Conservation (phyloP, 2,797 vertebrate species). For the Neostethus bicornis region DNA sequence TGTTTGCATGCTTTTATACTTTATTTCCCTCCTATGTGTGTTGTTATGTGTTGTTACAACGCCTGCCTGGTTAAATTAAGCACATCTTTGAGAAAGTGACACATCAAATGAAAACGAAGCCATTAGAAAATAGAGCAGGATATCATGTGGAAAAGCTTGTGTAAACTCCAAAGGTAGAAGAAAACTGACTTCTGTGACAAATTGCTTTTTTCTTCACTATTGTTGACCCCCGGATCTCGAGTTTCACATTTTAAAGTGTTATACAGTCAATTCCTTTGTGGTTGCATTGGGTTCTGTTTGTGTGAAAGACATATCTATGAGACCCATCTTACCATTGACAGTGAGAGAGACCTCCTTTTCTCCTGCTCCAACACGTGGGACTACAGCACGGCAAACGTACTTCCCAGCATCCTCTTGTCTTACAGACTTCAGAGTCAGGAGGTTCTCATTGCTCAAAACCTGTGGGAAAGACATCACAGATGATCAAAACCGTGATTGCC, state of each 20-base stretch:
- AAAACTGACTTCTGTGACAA: constrained; percentile 45
- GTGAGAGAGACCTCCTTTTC: constrained; percentile 96
- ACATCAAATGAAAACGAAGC: not conserved
- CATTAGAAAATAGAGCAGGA: not conserved
- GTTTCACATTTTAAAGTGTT: constrained; percentile 30
- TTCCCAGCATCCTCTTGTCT: constrained; percentile 97
- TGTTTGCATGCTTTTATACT: constrained; percentile 5
- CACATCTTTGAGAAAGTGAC: constrained; percentile 3
- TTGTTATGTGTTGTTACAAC: constrained; percentile 10
- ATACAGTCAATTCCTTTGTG: constrained; percentile 28
- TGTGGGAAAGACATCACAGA: constrained; percentile 65
- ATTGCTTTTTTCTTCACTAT: constrained; percentile 44
- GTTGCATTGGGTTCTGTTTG: constrained; percentile 19
- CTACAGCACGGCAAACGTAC: constrained; percentile 95
- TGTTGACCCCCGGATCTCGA: constrained; percentile 43
- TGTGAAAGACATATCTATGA: constrained; percentile 30
- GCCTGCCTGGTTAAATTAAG: constrained; percentile 31
- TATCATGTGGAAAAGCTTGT: constrained; percentile 22
- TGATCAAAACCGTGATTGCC: constrained; percentile 52
- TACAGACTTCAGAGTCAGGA: constrained; percentile 91
- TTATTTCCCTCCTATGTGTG: constrained; percentile 10
- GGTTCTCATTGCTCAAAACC: constrained; percentile 98
- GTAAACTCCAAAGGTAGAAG: constrained; percentile 30
- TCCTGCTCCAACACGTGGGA: constrained; percentile 92
- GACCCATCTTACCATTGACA: constrained; percentile 88